phyloP scores from a whole-genome alignment of 2,113 vertebrate species.

The Carettochelys insculpta region DNA sequence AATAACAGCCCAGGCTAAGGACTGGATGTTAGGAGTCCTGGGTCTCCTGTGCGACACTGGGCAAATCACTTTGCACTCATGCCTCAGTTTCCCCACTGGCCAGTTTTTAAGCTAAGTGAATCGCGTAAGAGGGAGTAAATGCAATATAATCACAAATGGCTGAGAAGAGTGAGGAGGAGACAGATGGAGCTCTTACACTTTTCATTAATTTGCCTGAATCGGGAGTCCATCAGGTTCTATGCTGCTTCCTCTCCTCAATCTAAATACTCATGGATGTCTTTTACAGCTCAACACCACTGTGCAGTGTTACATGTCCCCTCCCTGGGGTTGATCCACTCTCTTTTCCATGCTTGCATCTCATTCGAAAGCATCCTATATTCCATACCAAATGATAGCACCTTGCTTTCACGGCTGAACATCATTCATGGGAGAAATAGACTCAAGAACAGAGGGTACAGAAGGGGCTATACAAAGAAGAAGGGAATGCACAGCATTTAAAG shows the following conservation, averaged over 20 bases:
- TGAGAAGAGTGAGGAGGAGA: constrained; percentile 15
- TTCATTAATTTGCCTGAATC: constrained; percentile 34
- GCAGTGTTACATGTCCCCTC: neutral
- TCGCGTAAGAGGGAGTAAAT: neutral
- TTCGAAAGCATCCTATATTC: constrained; percentile 57
- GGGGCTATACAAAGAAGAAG: neutral
- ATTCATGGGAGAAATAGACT: constrained; percentile 60
- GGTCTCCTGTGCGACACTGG: neutral
- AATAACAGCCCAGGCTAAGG: neutral
- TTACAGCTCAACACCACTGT: neutral
- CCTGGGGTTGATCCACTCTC: neutral
- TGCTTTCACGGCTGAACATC: constrained; percentile 43
- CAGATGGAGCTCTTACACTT: constrained; percentile 40
- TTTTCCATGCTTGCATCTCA: constrained; percentile 44
- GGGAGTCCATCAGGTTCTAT: constrained; percentile 49
- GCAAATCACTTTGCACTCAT: neutral
- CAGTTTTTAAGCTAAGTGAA: neutral
- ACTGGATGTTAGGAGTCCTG: neutral
- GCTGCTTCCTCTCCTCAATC: constrained; percentile 20
- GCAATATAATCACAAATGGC: constrained; percentile 28
- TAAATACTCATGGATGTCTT: neutral
- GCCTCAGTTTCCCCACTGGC: neutral
- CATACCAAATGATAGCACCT: constrained; percentile 49
- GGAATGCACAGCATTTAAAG: neutral
- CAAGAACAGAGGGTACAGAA: constrained; percentile 1